Base-by-base conservation (phyloP, 2,888 invertebrate genomes). In the Zygaena filipendulae region DNA sequence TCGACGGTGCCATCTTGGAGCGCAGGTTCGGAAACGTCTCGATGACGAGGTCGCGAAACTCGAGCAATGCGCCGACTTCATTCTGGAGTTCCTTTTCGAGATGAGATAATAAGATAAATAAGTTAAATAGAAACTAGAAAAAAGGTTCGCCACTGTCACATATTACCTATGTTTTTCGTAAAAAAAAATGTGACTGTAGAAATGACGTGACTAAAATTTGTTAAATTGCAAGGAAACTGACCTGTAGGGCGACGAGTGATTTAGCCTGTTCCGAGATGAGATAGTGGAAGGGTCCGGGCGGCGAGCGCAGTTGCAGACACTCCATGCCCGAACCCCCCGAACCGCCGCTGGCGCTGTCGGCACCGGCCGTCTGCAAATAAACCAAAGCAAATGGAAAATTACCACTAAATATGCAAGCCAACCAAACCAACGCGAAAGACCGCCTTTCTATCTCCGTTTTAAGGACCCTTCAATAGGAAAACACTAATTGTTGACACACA, bases 11-110 rank as follows among this genome's bases (percentile, higher is more conserved):
- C 87, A 92, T 87, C 83, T 92, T 93, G 62, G 88, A 88, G 64
- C 92, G 89, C 67, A 93, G 86, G 82, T 92, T 91, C 54, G 93
- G 93, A 82, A 93, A 92, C 59, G 92, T 91, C 85, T 92, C 92
- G 86, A 93, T 92, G 84, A 93, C 93, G 85, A 92, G 87, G 81
- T 93, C 92, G 79, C 93, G 90, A 75, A 93, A 93, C 83, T 93
- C 92, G 75, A 93, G 85, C 52, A 93, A 79, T 52, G 92, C 92
- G 44, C 92, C 92, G 81, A 93, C 93, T 83, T 93, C 93, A 88
- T 92, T 90, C 86, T 93, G 93, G 70, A 93, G 85, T 82, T 93
- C 93, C 84, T 84, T 69, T 16, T 16, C 7, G n/a, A n/a, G n/a
- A n/a, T n/a, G n/a, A n/a, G n/a, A n/a, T n/a, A n/a, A 20, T n/a